Base-by-base conservation (phyloP, 35 echinoderm and acorn worm species). In the Ptychodera flava region DNA sequence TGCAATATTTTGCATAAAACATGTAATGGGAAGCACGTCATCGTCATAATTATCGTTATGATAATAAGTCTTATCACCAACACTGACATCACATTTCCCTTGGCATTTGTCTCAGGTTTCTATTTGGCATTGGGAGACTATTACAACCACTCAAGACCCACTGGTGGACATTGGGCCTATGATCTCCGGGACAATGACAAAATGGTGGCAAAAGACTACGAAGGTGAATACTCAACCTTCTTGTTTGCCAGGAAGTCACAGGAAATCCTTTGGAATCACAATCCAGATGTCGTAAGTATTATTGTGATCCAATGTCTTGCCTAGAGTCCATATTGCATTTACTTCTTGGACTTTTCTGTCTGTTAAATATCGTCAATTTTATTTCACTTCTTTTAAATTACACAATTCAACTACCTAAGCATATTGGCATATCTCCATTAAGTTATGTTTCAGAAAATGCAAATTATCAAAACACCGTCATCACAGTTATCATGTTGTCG, bases 101-200 rank as follows among this genome's bases (percentile, higher is more conserved):
- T n/a, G n/a, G n/a, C n/a, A n/a, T n/a, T n/a, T n/a, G n/a, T n/a
- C n/a, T n/a, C n/a, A 64, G 45, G 45, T 64, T 64, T 64, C 22
- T 64, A 64, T 64, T 22, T 64, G 22, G 45, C 45, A 6, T 6
- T 6, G 22, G 45, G 45, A 64, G 45, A 64, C 6, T 64, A 64
- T 22, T 64, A 64, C 22, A 64, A 64, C 22, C 45, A 64, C 45
- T 12, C 45, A 12, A 64, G 45, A 22, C 22, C 22, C 22, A 22
- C 6, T 64, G 45, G 45, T 22, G 22, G 22, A 64, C 22, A 6
- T 12, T 6, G 22, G 45, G 91, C 87, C n/a, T 87, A 81, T 32
- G 95, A 97, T 81, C 87, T 97, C 14, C 78, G 87, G 64, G 95
- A 97, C 14, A 85, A 91, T 77, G 91, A 93, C 28, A 32, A 81